phyloP scores from a whole-genome alignment of 2,113 vertebrate species.

The Brevimyrus niger region DNA sequence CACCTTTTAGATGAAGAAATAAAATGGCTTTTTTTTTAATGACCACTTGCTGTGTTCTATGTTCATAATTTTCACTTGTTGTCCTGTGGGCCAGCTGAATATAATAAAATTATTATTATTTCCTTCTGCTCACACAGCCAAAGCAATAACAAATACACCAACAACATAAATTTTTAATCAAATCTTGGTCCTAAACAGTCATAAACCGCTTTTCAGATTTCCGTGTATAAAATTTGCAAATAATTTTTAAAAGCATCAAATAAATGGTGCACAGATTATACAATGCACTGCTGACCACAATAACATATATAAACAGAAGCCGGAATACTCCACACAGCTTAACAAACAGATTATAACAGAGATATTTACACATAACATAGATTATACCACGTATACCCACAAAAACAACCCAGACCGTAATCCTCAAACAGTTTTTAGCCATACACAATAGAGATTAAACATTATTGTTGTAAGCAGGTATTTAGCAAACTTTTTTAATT shows the following conservation, averaged over 20 bases:
- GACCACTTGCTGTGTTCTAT: neutral
- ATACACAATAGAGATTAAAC: neutral
- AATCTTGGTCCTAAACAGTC: neutral
- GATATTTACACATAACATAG: neutral
- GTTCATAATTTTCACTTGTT: neutral
- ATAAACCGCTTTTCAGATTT: neutral
- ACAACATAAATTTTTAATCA: neutral
- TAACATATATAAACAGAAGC: neutral
- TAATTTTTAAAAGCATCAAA: neutral
- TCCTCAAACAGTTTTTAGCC: neutral
- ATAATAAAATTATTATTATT: neutral
- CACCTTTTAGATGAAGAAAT: neutral
- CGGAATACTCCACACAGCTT: neutral
- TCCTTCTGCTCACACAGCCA: neutral
- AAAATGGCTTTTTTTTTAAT: neutral
- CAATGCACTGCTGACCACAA: neutral
- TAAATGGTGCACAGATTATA: neutral
- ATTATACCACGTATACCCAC: neutral
- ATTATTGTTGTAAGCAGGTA: neutral
- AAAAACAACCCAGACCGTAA: neutral
- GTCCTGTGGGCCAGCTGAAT: neutral
- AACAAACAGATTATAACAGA: neutral
- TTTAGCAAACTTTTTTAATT: neutral
- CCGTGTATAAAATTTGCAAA: neutral
- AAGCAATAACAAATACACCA: neutral